Conservation (phyloP, 2,797 vertebrate species). For the Gila robusta region DNA sequence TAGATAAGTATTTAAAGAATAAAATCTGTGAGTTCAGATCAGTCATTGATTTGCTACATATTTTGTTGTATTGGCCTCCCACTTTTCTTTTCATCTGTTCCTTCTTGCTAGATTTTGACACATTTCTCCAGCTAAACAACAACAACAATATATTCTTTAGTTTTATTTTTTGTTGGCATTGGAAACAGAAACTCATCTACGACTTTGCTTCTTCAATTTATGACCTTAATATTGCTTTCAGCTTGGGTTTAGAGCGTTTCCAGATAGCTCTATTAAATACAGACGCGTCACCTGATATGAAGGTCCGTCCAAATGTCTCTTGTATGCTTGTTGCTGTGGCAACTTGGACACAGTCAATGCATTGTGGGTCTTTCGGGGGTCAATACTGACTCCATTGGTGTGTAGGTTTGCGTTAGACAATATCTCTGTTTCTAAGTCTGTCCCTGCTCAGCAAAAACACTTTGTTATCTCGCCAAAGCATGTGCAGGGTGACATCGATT, state of each 20-base stretch:
- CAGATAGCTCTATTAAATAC: conserved; percentile 58
- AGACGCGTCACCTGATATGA: conserved; percentile 44
- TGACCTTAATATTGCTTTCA: conserved; percentile 60
- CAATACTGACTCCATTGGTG: conserved; percentile 11
- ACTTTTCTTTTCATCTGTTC: not conserved
- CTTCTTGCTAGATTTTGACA: conserved; percentile 20
- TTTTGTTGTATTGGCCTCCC: not conserved
- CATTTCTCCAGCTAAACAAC: conserved; percentile 15
- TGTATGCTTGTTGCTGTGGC: conserved; percentile 55
- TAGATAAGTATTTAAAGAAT: not conserved
- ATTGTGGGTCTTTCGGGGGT: conserved; percentile 54
- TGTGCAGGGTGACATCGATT: conserved; percentile 40
- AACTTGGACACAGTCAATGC: conserved; percentile 52
- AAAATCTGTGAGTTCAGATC: not conserved
- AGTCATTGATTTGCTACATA: not conserved
- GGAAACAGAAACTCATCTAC: conserved; percentile 30
- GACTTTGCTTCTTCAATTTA: conserved; percentile 46
- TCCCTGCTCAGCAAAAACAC: conserved; percentile 22
- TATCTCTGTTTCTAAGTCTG: not conserved
- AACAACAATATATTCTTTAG: conserved; percentile 8
- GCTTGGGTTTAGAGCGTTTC: conserved; percentile 51
- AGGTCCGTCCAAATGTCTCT: conserved; percentile 42
- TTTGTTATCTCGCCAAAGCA: conserved; percentile 47
- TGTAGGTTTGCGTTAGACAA: conserved; percentile 23
- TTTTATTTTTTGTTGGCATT: conserved; percentile 18